Conservation (phyloP, 1,140 invertebrate genomes). For the Myzus persicae region DNA sequence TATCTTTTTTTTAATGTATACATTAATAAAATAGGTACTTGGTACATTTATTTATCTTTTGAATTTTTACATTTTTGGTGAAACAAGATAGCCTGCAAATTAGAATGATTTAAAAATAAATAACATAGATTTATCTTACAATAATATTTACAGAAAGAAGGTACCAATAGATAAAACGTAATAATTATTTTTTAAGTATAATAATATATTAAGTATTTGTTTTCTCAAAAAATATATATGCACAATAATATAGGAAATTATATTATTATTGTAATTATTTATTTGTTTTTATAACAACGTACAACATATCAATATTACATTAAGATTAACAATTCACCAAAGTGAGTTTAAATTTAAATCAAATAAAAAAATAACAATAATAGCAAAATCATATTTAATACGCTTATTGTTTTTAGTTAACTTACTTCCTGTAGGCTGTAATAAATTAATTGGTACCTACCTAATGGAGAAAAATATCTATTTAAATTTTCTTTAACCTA, state of each 20-base stretch:
- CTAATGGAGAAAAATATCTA: no score
- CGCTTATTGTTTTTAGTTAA: no score
- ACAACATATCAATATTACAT: no score
- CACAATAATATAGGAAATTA: background rate
- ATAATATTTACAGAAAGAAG: background rate
- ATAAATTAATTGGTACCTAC: background rate
- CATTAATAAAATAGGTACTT: background rate
- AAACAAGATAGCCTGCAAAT: background rate
- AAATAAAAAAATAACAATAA: no score
- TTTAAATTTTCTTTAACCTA: background rate
- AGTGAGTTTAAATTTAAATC: no score
- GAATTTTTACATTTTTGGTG: background rate
- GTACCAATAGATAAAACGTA: background rate
- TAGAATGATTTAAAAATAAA: background rate
- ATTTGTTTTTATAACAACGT: no score
- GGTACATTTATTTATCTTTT: background rate
- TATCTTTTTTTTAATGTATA: background rate
- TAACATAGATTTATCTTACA: background rate
- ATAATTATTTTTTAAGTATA: no score
- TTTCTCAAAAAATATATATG: background rate
- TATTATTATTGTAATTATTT: no score
- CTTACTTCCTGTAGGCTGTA: no score
- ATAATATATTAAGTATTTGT: no score
- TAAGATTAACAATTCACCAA: no score
- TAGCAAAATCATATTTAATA: no score